These are phyloP conservation scores for Tolypeutes matacus DNA, from an alignment of 2,797 vertebrate species.

Conservation along the genomic window DNA sequence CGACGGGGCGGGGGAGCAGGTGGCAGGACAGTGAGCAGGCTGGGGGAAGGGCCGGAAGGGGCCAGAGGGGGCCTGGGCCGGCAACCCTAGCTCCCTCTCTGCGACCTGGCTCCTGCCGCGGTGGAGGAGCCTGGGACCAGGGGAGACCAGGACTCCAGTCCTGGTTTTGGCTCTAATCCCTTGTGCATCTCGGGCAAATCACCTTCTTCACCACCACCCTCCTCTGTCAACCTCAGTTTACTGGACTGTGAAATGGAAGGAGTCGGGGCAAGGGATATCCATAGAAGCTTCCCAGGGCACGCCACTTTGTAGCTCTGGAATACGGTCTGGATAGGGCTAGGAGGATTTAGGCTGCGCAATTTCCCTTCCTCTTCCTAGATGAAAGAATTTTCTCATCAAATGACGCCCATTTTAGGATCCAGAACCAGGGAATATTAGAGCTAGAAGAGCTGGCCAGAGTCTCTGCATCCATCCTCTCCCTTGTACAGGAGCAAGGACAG, in stretches of 20 bases:
- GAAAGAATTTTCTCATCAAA: not conserved
- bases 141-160: not conserved
- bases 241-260: not conserved
- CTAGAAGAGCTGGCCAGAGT: not conserved
- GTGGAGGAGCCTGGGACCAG: too few species aligned
- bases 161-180: not conserved
- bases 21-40: slow-evolving; percentile 71
- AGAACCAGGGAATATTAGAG: not conserved
- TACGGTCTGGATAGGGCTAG: not conserved
- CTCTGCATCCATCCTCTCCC: not conserved
- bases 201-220: not conserved
- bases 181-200: not conserved
- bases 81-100: not conserved
- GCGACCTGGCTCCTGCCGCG: not conserved
- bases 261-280: not conserved
- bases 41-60: slow-evolving; percentile 81
- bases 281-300: too few species aligned
- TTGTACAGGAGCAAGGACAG: not conserved
- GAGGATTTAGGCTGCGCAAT: not conserved
- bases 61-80: slow-evolving; percentile 61
- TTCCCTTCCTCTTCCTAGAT: not conserved
- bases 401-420: not conserved
- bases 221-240: slow-evolving; percentile 54
- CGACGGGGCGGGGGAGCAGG: slow-evolving; percentile 80
- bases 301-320: not conserved